Evolutionary conservation across 2,797 vertebrate genomes (phyloP), one percentile per base, ranked within the genome.

Genomic region (Takifugu ocellatus): DNA sequence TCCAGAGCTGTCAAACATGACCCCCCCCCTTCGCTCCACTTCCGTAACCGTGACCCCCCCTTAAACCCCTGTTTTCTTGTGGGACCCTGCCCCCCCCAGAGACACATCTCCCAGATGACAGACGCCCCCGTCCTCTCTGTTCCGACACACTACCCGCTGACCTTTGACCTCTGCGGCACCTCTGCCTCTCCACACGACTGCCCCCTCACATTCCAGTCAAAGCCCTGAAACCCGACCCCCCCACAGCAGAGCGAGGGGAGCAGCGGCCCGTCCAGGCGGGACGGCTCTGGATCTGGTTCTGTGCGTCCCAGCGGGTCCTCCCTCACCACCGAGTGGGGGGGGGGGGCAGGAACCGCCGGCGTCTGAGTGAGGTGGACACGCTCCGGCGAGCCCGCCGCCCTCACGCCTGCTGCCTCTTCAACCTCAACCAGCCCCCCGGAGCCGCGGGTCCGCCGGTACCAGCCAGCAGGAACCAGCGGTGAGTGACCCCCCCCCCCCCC

Each of bases 61-160:
- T 62, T 67, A 69, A 79, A 89, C 88, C 90, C 78, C 82, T 78
- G 79, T 86, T 89, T 84, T 86, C 83, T 90, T 88, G 86, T 58
- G 47, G 6, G 56, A 78, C 51, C 78, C 63, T 58, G 68, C 61
- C 66, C 63, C 68, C 68, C 54, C 64, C 54, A 14, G 51, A 66
- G 63, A 63, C 79, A 33, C 67, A 77, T 63, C 72, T 70, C 74
- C 77, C 58, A 63, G 66, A 78, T 78, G 75, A 81, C 79, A 61
- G 72, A 79, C 79, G 42, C 63, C 68, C 54, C 61, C 49, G 46
- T 78, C 68, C 54, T 79, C 69, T 68, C 55, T 36, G 56, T 68
- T 78, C 70, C 73, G 61, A 55, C 15, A 48, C 73, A 50, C 70
- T 21, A 29, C 48, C 70, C 75, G 43, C 0, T 84, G 75, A 59